Percentiles rank a stretch among this genome's conserved stretches.
Evolutionary conservation across 2,888 invertebrate genomes (phyloP).

Genomic region (Liposcelis brunnea): DNA sequence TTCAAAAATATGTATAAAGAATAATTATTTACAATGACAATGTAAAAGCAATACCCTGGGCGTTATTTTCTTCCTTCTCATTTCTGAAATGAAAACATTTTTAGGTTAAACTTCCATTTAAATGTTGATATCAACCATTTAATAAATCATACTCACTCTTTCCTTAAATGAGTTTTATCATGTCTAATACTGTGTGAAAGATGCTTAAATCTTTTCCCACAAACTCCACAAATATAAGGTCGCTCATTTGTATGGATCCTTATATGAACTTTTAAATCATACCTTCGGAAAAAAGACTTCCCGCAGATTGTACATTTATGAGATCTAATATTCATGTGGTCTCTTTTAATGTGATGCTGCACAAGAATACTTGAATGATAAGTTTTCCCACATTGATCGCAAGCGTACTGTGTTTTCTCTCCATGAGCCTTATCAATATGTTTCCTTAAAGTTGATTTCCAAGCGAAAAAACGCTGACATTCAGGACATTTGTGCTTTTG

Average conservation of each 20-base stretch:
- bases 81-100: too few species aligned
- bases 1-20: too few species aligned
- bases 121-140: too few species aligned
- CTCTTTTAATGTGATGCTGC: conserved; percentile 26
- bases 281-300: conserved; percentile 26
- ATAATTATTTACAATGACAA: too few species aligned
- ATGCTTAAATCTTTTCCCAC: conserved; percentile 26
- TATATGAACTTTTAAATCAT: conserved; percentile 26
- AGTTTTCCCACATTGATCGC: conserved; percentile 24
- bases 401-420: conserved; percentile 23
- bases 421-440: conserved; percentile 23
- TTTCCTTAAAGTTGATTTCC: conserved; percentile 27
- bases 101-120: too few species aligned
- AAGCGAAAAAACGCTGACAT: conserved; percentile 25
- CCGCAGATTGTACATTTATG: conserved; percentile 24
- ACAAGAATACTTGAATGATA: conserved; percentile 16
- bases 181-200: conserved; percentile 26
- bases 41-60: too few species aligned
- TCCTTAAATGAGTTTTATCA: conserved; percentile 22
- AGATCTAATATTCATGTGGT: conserved; percentile 25
- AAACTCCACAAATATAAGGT: conserved; percentile 25
- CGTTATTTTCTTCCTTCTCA: too few species aligned
- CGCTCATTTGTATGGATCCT: conserved; percentile 26
- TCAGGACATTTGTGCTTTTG: conserved; percentile 24
- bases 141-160: background rate